These are phyloP conservation scores for Leuciscus waleckii DNA, from an alignment of 2,797 vertebrate genomes.

Conservation along the genomic window DNA sequence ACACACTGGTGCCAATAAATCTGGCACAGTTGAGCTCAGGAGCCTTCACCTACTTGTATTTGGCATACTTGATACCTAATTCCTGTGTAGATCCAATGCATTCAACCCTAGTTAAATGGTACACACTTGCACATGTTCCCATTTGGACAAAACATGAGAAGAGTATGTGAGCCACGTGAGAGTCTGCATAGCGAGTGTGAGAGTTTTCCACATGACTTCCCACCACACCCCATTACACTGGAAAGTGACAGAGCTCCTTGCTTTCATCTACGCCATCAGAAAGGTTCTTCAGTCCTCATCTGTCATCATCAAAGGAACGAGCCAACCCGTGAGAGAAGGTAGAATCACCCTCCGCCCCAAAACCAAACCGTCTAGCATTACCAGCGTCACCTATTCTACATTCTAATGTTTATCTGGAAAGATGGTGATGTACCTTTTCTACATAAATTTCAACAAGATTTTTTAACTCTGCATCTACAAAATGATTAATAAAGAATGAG, in stretches of 20 bases:
- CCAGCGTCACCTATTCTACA: slow-evolving; percentile 25
- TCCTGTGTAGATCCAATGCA: background rate
- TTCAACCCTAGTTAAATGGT: background rate
- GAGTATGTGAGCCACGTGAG: background rate
- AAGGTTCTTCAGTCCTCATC: slow-evolving; percentile 58
- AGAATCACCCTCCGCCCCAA: slow-evolving; percentile 21
- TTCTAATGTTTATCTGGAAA: background rate
- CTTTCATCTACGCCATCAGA: slow-evolving; percentile 59
- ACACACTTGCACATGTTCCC: background rate
- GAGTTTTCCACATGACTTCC: slow-evolving; percentile 45
- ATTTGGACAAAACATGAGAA: slow-evolving; percentile 10
- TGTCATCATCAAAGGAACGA: slow-evolving; percentile 57
- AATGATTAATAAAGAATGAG: background rate
- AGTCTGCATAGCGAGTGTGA: slow-evolving; percentile 5
- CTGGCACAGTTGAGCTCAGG: background rate
- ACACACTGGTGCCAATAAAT: background rate
- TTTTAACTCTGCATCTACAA: background rate
- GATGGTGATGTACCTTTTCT: background rate
- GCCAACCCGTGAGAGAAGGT: slow-evolving; percentile 34
- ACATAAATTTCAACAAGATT: background rate
- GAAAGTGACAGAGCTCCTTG: slow-evolving; percentile 49
- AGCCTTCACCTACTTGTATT: background rate
- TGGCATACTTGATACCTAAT: background rate
- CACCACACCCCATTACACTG: slow-evolving; percentile 52
- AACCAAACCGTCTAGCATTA: slow-evolving; percentile 18